Evolutionary conservation across 2,797 vertebrate species (phyloP).

Genomic region (Pangasius mekongensis): DNA sequence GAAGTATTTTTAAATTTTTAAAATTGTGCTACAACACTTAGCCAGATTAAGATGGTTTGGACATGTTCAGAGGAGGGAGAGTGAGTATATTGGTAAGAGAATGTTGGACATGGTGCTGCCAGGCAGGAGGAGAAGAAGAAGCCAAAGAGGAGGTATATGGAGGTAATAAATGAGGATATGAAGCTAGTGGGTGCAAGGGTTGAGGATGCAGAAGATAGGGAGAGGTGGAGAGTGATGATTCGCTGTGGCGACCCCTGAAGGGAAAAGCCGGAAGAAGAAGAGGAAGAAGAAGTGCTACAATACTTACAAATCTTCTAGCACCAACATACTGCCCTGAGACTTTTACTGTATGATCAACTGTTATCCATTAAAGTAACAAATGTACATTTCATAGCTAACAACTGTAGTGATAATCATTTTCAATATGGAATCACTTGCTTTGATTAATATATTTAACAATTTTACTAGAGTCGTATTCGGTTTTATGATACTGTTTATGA

Average conservation of each 20-base stretch:
- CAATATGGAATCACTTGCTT: background rate
- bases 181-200: too few relatives aligned
- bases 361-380: background rate
- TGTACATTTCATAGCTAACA: background rate
- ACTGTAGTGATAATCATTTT: background rate
- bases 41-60: too few relatives aligned
- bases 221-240: too few relatives aligned
- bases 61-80: too few relatives aligned
- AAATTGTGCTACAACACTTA: background rate
- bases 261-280: too few relatives aligned
- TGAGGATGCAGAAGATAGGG: too few relatives aligned
- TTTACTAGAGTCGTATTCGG: background rate
- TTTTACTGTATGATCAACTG: background rate
- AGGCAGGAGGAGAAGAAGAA: too few relatives aligned
- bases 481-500: constrained; percentile 18
- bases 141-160: too few relatives aligned
- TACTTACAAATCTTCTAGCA: background rate
- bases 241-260: too few relatives aligned
- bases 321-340: background rate
- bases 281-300: background rate
- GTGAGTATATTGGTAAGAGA: too few relatives aligned
- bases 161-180: too few relatives aligned
- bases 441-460: background rate
- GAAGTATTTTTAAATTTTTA: background rate
- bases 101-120: too few relatives aligned